These are phyloP conservation scores for Manis javanica DNA, from an alignment of 2,797 vertebrate species.

Conservation along the genomic window DNA sequence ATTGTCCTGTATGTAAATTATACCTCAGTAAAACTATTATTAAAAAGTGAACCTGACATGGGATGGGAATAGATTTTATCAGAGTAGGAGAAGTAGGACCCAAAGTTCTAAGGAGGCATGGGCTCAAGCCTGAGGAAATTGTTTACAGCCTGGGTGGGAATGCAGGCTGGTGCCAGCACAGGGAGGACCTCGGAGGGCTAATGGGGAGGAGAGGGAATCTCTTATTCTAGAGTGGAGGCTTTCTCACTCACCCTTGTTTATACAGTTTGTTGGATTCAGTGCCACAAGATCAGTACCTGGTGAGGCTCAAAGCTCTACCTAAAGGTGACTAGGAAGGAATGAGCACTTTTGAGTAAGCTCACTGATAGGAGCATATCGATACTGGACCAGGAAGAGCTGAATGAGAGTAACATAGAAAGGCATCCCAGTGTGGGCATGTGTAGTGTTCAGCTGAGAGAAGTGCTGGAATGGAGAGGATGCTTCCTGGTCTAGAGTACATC, in stretches of 20 bases:
- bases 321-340: neutral
- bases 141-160: neutral
- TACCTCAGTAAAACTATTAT: neutral
- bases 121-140: neutral
- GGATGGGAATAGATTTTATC: neutral
- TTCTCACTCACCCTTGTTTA: neutral
- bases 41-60: neutral
- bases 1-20: neutral
- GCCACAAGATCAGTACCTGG: neutral
- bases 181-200: neutral
- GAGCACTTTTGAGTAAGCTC: neutral
- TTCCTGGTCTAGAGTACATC: neutral
- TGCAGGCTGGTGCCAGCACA: neutral
- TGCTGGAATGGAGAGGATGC: neutral
- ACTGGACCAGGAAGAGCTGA: neutral
- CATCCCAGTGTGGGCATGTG: too few relatives aligned
- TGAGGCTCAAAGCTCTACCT: neutral
- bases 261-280: neutral
- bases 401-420: fast-evolving
- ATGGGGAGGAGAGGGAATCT: neutral
- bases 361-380: neutral
- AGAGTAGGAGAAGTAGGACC: neutral
- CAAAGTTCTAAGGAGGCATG: neutral
- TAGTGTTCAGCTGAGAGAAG: neutral
- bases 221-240: neutral